phyloP scores from a whole-genome alignment of 1,140 invertebrate species.

The Pachypsylla venusta region DNA sequence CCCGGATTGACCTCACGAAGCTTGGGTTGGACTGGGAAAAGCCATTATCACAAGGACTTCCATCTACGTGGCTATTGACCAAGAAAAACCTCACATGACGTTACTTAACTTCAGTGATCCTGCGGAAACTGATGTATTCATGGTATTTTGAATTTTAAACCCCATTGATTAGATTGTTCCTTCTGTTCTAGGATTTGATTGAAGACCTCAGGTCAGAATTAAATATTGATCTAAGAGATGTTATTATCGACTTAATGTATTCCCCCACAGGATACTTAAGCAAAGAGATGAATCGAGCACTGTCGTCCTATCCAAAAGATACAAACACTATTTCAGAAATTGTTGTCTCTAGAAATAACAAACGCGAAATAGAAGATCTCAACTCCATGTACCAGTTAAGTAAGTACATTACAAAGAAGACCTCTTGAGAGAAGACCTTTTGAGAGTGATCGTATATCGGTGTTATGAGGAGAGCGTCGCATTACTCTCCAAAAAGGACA shows the following conservation, averaged over 20 bases:
- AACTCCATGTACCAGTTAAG: slow-evolving; percentile 44
- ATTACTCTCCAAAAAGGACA: too few species aligned
- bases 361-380: slow-evolving; percentile 46
- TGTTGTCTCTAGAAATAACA: slow-evolving; percentile 44
- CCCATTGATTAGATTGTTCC: not conserved
- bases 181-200: slow-evolving; percentile 41
- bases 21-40: not conserved
- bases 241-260: slow-evolving; percentile 53
- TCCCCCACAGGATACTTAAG: slow-evolving; percentile 51
- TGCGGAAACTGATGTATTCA: not conserved
- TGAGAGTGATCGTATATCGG: too few species aligned
- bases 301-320: slow-evolving; percentile 59
- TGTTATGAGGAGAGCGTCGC: too few species aligned
- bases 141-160: not conserved
- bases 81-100: not conserved
- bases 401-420: slow-evolving; percentile 46
- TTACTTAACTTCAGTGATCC: not conserved
- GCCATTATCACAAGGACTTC: not conserved
- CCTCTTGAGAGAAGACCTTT: too few species aligned
- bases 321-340: slow-evolving; percentile 58
- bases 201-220: slow-evolving; percentile 59
- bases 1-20: not conserved
- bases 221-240: slow-evolving; percentile 56
- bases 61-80: not conserved
- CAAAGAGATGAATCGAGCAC: slow-evolving; percentile 49